A percentile compares a stretch with the other conserved stretches of the same genome.
phyloP scores from a whole-genome alignment of 2,797 vertebrate species.

The Pangasius krempfi region DNA sequence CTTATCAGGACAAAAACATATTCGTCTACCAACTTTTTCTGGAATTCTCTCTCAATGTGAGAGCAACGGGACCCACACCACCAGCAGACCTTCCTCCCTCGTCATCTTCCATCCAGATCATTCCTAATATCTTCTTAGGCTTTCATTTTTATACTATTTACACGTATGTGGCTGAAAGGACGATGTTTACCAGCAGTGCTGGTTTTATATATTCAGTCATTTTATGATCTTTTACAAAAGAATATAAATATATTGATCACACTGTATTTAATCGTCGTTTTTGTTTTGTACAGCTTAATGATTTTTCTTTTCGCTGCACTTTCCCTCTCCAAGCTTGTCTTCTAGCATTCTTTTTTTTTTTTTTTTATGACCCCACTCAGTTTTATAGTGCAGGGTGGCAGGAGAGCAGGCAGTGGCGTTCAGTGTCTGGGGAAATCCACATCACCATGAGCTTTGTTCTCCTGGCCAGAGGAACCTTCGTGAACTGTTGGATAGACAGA shows the following conservation, averaged over 20 bases:
- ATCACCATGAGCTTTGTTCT: slow-evolving; percentile 43
- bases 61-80: slow-evolving; percentile 49
- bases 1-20: slow-evolving; percentile 56
- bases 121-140: slow-evolving; percentile 18
- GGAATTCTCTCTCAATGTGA: slow-evolving; percentile 46
- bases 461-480: slow-evolving; percentile 28
- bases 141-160: slow-evolving; percentile 16
- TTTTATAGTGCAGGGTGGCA: slow-evolving; percentile 47
- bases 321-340: slow-evolving; percentile 50
- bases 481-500: slow-evolving; percentile 40
- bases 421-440: slow-evolving; percentile 30
- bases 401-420: neutral
- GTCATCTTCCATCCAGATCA: slow-evolving; percentile 51
- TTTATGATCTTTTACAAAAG: slow-evolving; percentile 70
- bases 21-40: slow-evolving; percentile 52
- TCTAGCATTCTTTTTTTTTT: slow-evolving; percentile 1
- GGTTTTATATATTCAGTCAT: slow-evolving; percentile 54
- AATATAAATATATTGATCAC: slow-evolving; percentile 75
- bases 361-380: slow-evolving; percentile 21
- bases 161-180: slow-evolving; percentile 55
- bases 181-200: slow-evolving; percentile 75
- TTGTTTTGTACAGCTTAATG: slow-evolving; percentile 71
- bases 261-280: slow-evolving; percentile 76
- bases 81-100: slow-evolving; percentile 26
- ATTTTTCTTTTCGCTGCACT: slow-evolving; percentile 57